phyloP scores from a whole-genome alignment of 2,888 invertebrate genomes.

The Pammene fasciana region DNA sequence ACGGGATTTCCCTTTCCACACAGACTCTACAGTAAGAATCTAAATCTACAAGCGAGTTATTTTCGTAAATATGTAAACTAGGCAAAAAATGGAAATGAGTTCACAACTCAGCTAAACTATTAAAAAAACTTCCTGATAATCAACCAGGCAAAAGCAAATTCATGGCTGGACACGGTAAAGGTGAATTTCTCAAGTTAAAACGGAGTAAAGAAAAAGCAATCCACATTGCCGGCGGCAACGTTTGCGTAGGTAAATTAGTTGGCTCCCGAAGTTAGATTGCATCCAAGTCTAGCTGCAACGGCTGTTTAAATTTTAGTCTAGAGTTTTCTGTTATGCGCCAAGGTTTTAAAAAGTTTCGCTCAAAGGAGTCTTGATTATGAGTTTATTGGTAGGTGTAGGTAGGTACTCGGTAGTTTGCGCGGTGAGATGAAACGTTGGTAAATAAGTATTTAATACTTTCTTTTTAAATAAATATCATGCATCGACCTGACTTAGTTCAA shows the following conservation, averaged over 20 bases:
- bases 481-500: too few species aligned
- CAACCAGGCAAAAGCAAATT: conserved; percentile 19
- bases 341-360: conserved; percentile 29
- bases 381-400: too few species aligned
- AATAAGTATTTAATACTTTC: too few species aligned
- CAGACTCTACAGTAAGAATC: too few species aligned
- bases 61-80: too few species aligned
- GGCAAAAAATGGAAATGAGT: too few species aligned
- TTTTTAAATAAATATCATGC: too few species aligned
- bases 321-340: conserved; percentile 35
- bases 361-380: conserved; percentile 31
- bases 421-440: background rate
- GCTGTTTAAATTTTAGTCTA: conserved; percentile 39
- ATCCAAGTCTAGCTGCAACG: conserved; percentile 43
- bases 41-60: too few species aligned
- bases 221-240: conserved; percentile 43
- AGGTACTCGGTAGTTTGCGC: background rate
- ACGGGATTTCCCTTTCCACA: too few species aligned
- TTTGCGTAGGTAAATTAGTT: conserved; percentile 60
- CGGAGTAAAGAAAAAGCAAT: conserved; percentile 51
- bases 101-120: background rate
- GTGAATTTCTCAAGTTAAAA: conserved; percentile 56
- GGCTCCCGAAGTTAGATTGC: conserved; percentile 49
- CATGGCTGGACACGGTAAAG: conserved; percentile 13
- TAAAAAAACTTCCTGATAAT: conserved; percentile 15